Base-by-base conservation (phyloP, 2,888 invertebrate genomes). In the Folsomia manolachei region DNA sequence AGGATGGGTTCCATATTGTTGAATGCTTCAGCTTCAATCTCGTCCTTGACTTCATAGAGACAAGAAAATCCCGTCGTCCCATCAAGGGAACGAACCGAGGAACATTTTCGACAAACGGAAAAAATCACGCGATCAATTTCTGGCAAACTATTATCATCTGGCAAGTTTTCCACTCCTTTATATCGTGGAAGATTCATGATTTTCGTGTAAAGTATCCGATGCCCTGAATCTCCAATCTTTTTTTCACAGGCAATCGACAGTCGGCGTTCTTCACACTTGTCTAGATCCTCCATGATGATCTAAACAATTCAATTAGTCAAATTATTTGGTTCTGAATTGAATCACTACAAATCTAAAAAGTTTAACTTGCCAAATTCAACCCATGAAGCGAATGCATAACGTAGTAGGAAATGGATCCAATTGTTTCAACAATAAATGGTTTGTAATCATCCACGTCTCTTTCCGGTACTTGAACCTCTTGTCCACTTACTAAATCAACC, bases 261-360 rank as follows among this genome's bases (percentile, higher is more conserved):
- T 51, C 65, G 51, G 2, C 52, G 65, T n/a, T n/a, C 18, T 19
- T 66, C 39, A 11, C 19, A 24, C 11, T 23, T 4, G 60, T 56
- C 68, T 26, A 68, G 26, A 26, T 68, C 27, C 18, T 68, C 68
- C 25, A 56, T 26, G 9, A 68, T 56, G n/a, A 23, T 25, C 68
- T 24, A 53, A 52, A 66, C 21, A 51, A 64, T n/a, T n/a, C n/a
- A n/a, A n/a, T 25, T 25, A 63, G 9, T 60, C 19, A 60, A n/a
- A 60, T 60, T n/a, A n/a, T n/a, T n/a, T n/a, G n/a, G n/a, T n/a
- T n/a, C n/a, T n/a, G n/a, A n/a, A n/a, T n/a, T n/a, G n/a, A n/a
- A 9, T 51, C 14, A 51, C 51, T 14, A 51, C 51, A 51, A 14
- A 51, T 51, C 14, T 9, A 51, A 9, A 51, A 51, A 14, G 51